Percentiles rank a stretch among this genome's conserved stretches.
Conservation (phyloP, 2,797 vertebrate species). For the Florisuga fusca region DNA sequence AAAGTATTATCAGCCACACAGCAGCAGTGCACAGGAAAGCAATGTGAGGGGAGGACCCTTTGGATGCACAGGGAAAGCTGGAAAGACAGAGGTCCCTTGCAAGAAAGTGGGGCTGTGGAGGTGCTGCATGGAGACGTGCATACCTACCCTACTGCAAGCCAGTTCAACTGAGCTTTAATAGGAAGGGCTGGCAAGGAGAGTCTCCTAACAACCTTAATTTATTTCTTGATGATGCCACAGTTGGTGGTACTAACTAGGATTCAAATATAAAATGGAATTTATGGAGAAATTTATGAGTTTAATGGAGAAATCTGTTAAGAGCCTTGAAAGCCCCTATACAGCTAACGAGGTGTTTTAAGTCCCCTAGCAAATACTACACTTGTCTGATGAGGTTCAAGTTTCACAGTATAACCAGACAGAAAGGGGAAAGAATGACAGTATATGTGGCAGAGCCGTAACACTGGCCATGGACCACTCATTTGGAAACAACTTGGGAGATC, state of each 20-base stretch:
- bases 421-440: constrained; percentile 72
- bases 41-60: background rate
- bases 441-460: constrained; percentile 18
- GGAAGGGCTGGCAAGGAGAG: constrained; percentile 17
- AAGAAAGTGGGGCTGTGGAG: background rate
- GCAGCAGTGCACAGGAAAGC: background rate
- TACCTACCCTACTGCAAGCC: background rate
- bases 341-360: constrained; percentile 75
- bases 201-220: constrained; percentile 32
- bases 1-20: background rate
- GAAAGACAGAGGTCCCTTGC: background rate
- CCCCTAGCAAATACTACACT: constrained; percentile 65
- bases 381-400: constrained; percentile 70
- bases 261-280: constrained; percentile 69
- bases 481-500: constrained; percentile 69
- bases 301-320: constrained; percentile 69
- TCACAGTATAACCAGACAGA: constrained; percentile 68
- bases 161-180: background rate
- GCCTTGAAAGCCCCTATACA: constrained; percentile 59
- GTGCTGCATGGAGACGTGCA: background rate
- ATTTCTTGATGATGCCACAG: constrained; percentile 55
- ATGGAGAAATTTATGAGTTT: constrained; percentile 66
- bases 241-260: constrained; percentile 56
- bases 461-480: constrained; percentile 38
- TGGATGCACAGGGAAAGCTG: accelerated